phyloP scores from a whole-genome alignment of 1,140 invertebrate genomes.

The Xylocopa sonorina region DNA sequence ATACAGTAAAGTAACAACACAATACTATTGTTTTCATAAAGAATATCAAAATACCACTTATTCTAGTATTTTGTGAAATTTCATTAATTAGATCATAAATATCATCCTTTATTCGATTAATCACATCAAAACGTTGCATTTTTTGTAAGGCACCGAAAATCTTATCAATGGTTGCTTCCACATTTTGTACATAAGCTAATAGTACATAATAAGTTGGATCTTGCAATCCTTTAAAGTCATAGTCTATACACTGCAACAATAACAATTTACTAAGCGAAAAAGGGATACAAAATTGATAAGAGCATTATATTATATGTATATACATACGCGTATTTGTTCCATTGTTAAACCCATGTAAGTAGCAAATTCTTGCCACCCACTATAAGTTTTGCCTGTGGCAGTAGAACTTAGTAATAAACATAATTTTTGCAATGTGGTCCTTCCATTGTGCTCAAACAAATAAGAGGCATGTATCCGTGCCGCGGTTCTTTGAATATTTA shows the following conservation, averaged over 20 bases:
- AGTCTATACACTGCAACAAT: constrained; percentile 70
- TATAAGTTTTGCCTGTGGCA: constrained; percentile 69
- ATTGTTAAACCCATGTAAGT: constrained; percentile 63
- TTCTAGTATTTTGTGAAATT: constrained; percentile 22
- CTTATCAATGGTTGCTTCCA: constrained; percentile 70
- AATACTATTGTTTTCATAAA: neutral
- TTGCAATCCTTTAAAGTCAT: constrained; percentile 73
- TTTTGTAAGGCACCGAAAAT: constrained; percentile 65
- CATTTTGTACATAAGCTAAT: constrained; percentile 69
- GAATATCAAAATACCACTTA: constrained; percentile 12
- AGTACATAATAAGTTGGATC: constrained; percentile 76
- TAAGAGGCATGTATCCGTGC: constrained; percentile 68
- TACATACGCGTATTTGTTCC: constrained; percentile 72
- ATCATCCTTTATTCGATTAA: constrained; percentile 66
- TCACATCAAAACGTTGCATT: constrained; percentile 71
- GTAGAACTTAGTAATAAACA: constrained; percentile 73
- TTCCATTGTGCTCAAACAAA: constrained; percentile 70
- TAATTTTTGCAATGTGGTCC: constrained; percentile 65
- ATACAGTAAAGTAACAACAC: constrained; percentile 3
- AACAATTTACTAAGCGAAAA: too few species aligned
- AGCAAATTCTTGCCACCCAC: constrained; percentile 74
- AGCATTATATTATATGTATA: neutral
- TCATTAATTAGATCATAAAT: constrained; percentile 60
- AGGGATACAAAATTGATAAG: neutral
- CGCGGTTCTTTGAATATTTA: constrained; percentile 59